Evolutionary conservation across 2,113 vertebrate species (phyloP).

Genomic region (Ptyas mucosa): DNA sequence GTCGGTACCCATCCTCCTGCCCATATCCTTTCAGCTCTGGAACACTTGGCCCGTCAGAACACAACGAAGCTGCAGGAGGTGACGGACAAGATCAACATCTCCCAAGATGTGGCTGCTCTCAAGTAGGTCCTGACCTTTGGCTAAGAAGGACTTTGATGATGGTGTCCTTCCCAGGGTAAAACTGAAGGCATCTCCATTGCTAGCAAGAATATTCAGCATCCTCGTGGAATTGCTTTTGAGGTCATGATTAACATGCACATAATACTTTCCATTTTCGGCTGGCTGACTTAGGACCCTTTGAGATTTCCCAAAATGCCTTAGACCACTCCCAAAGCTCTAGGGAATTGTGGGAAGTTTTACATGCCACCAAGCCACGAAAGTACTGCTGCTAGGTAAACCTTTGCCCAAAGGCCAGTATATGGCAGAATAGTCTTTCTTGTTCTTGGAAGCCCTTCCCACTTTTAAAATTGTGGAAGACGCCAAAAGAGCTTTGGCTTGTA

Average conservation of each 20-base stretch:
- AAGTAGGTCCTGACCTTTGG: conserved; percentile 48
- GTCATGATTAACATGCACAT: too few species aligned
- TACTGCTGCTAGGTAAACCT: background rate
- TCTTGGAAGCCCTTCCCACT: background rate
- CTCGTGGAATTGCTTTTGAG: background rate
- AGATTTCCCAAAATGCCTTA: background rate
- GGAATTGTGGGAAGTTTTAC: background rate
- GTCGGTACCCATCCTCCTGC: conserved; percentile 71
- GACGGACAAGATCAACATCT: conserved; percentile 62
- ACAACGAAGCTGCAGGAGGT: conserved; percentile 71
- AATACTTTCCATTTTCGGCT: background rate
- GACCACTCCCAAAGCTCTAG: too few species aligned
- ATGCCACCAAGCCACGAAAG: background rate
- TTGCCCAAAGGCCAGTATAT: background rate
- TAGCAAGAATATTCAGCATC: too few species aligned
- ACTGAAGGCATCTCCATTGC: background rate
- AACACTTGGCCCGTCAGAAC: conserved; percentile 73
- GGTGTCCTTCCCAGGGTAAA: background rate
- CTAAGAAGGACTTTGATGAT: background rate
- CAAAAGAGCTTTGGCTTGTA: background rate
- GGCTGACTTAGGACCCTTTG: background rate
- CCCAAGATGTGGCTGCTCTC: conserved; percentile 63
- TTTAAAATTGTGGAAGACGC: background rate
- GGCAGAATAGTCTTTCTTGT: background rate
- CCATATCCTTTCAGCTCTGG: conserved; percentile 76